Base-by-base conservation (phyloP, 92 coral and sea anemone species). In the Pocillopora grandis region DNA sequence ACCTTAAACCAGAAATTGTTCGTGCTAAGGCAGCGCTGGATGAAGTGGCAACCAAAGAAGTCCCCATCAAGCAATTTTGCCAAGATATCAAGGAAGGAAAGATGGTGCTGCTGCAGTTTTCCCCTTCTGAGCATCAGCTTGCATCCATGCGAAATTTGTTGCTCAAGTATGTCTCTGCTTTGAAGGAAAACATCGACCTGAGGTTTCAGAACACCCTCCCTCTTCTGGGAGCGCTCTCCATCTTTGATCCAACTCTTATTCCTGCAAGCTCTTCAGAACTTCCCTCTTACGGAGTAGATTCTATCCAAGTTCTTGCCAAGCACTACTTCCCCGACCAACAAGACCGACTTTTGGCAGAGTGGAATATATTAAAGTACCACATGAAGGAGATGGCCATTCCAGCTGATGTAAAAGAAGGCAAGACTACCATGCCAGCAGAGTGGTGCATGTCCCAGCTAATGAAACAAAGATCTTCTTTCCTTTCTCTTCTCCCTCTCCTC, bases 41-140 rank as follows among this genome's bases (percentile, higher is more conserved):
- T 71, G 86, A 75, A 61, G 72, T 82, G n/a, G 76, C 88, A 73
- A 72, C 80, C 72, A 66, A 72, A 58, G 70, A 75, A 36, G 80
- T 20, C 27, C 88, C 90, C 33, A 63, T 83, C 59, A 52, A 69
- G 75, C 61, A 70, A 59, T 80, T 90, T 65, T 35, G 80, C 33
- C 69, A 90, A 35, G 90, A 90, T 86, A 87, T 82, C 42, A 66
- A 78, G 37, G 90, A 90, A 81, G 90, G 90, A 74, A 89, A 79
- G 64, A 64, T 84, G 81, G 87, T 63, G 49, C 52, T 70, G 81
- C 71, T 84, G 55, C 81, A 84, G 81, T 84, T 84, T 33, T 75
- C 81, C 31, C 78, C 75, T 81, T 75, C 87, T 71, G 87, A 84
- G 67, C 78, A 84, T 48, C 81, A 84, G 81, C 72, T 75, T 69